Conservation (phyloP, 2,797 vertebrate species). For the Phoebastria nigripes region DNA sequence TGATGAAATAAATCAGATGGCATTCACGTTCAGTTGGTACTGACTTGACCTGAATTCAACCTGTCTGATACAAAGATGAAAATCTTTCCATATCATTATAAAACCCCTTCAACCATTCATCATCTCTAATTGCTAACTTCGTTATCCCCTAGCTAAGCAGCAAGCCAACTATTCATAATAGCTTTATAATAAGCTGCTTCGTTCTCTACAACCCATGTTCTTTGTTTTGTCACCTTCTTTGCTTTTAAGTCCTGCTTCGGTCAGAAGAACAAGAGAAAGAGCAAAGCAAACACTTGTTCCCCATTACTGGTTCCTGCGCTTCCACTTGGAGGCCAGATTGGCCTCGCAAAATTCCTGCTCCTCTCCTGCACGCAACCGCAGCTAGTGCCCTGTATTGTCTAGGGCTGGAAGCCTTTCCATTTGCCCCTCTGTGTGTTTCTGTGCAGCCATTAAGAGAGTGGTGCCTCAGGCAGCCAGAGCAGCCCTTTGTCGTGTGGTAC, state of each 20-base stretch:
- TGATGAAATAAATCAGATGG: constrained; percentile 13
- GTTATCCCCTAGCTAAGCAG: constrained; percentile 22
- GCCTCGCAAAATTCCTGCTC: background rate
- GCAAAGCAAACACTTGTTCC: background rate
- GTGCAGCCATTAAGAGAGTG: background rate
- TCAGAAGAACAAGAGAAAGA: background rate
- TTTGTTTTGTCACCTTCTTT: constrained; percentile 42
- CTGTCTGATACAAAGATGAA: constrained; percentile 28
- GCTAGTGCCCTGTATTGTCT: background rate
- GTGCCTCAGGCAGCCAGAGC: background rate
- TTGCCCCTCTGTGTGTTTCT: background rate
- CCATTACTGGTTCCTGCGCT: background rate
- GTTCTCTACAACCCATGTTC: background rate
- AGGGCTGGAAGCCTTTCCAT: background rate
- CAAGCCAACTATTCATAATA: constrained; percentile 14
- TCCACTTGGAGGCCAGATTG: background rate
- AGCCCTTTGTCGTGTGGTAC: background rate
- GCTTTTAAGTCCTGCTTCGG: background rate
- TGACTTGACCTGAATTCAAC: constrained; percentile 51
- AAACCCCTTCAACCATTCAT: constrained; percentile 35
- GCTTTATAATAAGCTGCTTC: constrained; percentile 32
- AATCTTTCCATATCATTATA: constrained; percentile 41
- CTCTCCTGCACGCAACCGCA: background rate
- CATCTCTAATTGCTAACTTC: constrained; percentile 29
- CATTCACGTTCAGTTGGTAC: background rate